Conservation (phyloP, 2,888 invertebrate genomes). For the Herminia tarsipennalis region DNA sequence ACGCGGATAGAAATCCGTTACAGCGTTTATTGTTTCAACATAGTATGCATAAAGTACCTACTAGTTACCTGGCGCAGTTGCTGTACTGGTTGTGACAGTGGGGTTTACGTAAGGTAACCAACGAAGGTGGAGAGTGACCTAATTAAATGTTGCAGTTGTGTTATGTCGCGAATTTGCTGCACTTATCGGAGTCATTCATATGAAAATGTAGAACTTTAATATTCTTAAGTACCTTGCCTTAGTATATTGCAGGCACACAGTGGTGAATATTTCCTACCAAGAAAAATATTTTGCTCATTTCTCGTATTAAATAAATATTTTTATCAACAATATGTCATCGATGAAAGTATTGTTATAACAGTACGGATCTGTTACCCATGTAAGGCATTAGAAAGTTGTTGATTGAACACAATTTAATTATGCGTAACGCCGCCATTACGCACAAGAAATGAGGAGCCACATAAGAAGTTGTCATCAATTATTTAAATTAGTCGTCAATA, state of each 20-base stretch:
- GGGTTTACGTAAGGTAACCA: constrained; percentile 73
- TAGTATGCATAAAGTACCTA: constrained; percentile 48
- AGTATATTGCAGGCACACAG: too few relatives aligned
- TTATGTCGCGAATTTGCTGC: constrained; percentile 10
- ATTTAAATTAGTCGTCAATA: not conserved
- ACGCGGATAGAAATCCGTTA: constrained; percentile 53
- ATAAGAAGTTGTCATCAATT: constrained; percentile 29
- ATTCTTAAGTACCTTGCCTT: too few relatives aligned
- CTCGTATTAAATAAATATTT: too few relatives aligned
- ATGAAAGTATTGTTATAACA: constrained; percentile 26
- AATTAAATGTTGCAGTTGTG: constrained; percentile 61
- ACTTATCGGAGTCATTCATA: too few relatives aligned
- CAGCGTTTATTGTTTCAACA: constrained; percentile 63
- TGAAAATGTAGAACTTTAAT: too few relatives aligned
- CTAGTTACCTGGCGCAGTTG: constrained; percentile 14
- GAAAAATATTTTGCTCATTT: too few relatives aligned
- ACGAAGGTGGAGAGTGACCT: constrained; percentile 64
- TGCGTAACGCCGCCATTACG: constrained; percentile 52
- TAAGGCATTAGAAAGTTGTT: constrained; percentile 61
- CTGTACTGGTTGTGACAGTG: constrained; percentile 69
- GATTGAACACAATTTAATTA: constrained; percentile 51
- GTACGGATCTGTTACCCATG: constrained; percentile 39
- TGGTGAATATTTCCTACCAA: too few relatives aligned
- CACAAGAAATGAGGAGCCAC: constrained; percentile 21
- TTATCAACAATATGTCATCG: constrained; percentile 12